Evolutionary conservation across 2,888 invertebrate genomes (phyloP).

Genomic region (Cephalotes varians): DNA sequence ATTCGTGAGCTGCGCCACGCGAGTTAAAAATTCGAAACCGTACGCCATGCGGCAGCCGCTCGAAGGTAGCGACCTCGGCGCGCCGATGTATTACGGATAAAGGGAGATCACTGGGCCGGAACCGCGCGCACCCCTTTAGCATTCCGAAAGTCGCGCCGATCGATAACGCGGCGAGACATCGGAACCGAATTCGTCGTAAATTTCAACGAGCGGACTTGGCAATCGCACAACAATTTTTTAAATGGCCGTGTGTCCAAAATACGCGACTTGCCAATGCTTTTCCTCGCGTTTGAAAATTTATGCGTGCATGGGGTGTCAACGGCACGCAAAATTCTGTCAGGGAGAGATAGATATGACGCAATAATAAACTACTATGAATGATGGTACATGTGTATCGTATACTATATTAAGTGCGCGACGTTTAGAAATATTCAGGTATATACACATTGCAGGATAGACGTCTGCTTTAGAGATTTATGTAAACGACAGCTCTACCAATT

Average conservation of each 20-base stretch:
- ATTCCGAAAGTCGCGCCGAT: conserved; percentile 64
- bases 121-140: conserved; percentile 63
- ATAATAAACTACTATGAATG: conserved; percentile 33
- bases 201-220: conserved; percentile 49
- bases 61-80: conserved; percentile 54
- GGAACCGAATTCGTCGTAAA: conserved; percentile 50
- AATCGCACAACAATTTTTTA: conserved; percentile 44
- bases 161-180: conserved; percentile 64
- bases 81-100: conserved; percentile 62
- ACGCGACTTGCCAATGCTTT: conserved; percentile 37
- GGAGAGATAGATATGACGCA: neutral
- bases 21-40: conserved; percentile 63
- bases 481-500: neutral
- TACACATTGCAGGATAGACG: neutral
- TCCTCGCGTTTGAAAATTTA: conserved; percentile 30
- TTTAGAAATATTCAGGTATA: conserved; percentile 13
- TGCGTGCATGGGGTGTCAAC: neutral
- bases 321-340: conserved; percentile 15
- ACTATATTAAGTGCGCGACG: neutral
- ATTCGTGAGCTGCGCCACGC: neutral
- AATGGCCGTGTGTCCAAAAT: conserved; percentile 38
- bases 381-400: conserved; percentile 4
- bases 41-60: conserved; percentile 31
- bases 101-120: conserved; percentile 70
- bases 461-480: conserved; percentile 1